Conservation (phyloP, 2,888 invertebrate genomes). For the Eupeodes luniger region DNA sequence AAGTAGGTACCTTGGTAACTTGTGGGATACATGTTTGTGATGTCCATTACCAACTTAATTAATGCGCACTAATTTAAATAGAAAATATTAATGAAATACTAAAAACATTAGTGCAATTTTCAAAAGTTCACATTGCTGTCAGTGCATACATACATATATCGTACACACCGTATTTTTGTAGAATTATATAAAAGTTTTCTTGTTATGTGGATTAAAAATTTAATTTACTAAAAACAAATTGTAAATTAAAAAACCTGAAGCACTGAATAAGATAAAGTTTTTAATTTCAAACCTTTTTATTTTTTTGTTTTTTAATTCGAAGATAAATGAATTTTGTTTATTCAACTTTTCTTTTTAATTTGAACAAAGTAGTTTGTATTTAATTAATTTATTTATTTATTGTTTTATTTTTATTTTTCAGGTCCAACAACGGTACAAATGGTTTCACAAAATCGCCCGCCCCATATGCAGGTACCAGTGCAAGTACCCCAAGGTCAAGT, state of each 20-base stretch:
- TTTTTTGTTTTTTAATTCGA: background rate
- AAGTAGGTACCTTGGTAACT: too few relatives aligned
- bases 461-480: constrained; percentile 93
- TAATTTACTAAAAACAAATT: constrained; percentile 8
- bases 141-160: too few relatives aligned
- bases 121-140: background rate
- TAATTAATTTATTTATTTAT: constrained; percentile 40
- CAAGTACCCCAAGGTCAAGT: constrained; percentile 96
- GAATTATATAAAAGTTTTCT: background rate
- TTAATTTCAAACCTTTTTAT: background rate
- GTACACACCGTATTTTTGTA: background rate
- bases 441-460: constrained; percentile 91
- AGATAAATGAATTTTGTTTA: constrained; percentile 25
- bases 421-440: constrained; percentile 94
- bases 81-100: background rate
- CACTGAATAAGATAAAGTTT: constrained; percentile 13
- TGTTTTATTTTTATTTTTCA: constrained; percentile 83
- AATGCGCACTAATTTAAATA: too few relatives aligned
- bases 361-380: constrained; percentile 6
- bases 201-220: constrained; percentile 4
- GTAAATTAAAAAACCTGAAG: background rate
- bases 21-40: too few relatives aligned
- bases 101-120: background rate
- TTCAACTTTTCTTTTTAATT: constrained; percentile 17
- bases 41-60: too few relatives aligned